phyloP scores from a whole-genome alignment of 2,113 vertebrate species.

The Coracopsis vasa region DNA sequence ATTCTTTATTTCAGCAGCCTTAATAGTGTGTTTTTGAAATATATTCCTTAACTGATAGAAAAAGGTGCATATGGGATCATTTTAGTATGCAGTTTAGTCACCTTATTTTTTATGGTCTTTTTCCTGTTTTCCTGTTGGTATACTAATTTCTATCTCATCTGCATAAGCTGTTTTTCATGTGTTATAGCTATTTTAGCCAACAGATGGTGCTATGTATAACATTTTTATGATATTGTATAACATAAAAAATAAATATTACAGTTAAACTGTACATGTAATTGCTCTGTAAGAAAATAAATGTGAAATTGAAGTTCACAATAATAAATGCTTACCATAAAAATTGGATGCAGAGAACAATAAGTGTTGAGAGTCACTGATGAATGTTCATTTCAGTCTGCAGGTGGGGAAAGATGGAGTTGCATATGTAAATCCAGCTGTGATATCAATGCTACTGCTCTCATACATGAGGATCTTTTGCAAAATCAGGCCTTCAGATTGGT shows the following conservation, averaged over 20 bases:
- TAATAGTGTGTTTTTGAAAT: not conserved
- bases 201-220: slow-evolving; percentile 73
- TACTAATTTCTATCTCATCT: slow-evolving; percentile 23
- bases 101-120: not conserved
- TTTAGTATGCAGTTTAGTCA: not conserved
- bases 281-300: slow-evolving; percentile 40
- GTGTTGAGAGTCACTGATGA: slow-evolving; percentile 17
- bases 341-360: slow-evolving; percentile 8
- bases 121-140: slow-evolving; percentile 2
- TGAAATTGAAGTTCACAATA: slow-evolving; percentile 46
- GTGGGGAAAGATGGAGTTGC: not conserved
- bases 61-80: not conserved
- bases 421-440: not conserved
- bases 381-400: slow-evolving; percentile 37
- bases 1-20: not conserved
- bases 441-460: fast-evolving
- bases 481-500: not conserved
- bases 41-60: not conserved
- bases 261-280: slow-evolving; percentile 62
- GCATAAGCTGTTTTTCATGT: slow-evolving; percentile 66
- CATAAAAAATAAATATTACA: slow-evolving; percentile 59
- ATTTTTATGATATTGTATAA: slow-evolving; percentile 68
- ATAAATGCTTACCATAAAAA: slow-evolving; percentile 51
- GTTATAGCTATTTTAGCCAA: slow-evolving; percentile 68
- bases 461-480: not conserved